Evolutionary conservation across 2,888 invertebrate species (phyloP).

Genomic region (Dryobotodes eremita): DNA sequence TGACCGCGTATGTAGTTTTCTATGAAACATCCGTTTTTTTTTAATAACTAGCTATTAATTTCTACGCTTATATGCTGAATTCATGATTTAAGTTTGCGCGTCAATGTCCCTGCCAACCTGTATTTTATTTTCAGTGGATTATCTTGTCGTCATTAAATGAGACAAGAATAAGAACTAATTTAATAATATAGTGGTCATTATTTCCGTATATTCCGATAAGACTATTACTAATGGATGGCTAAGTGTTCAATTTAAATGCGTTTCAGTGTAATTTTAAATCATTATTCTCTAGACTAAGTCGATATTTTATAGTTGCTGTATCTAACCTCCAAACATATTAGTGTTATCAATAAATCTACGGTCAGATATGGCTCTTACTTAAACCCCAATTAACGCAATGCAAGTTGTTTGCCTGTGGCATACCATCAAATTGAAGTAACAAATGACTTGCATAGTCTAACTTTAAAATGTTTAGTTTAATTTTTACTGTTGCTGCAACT

Average conservation of each 20-base stretch:
- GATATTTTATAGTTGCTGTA: conserved; percentile 12
- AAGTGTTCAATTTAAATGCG: conserved; percentile 29
- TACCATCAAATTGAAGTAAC: neutral
- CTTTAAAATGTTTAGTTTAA: too few species aligned
- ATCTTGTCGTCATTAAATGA: conserved; percentile 52
- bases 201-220: conserved; percentile 19
- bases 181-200: conserved; percentile 1
- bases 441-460: too few species aligned
- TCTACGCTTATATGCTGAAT: too few species aligned
- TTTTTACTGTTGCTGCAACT: too few species aligned
- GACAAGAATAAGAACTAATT: conserved; percentile 16
- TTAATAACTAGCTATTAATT: too few species aligned
- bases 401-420: neutral
- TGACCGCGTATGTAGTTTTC: too few species aligned
- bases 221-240: conserved; percentile 32
- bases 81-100: too few species aligned
- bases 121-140: conserved; percentile 11
- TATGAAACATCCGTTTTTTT: too few species aligned
- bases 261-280: conserved; percentile 31
- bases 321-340: conserved; percentile 49
- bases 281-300: conserved; percentile 2
- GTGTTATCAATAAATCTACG: conserved; percentile 16
- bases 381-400: neutral
- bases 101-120: too few species aligned
- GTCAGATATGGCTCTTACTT: conserved; percentile 13